A percentile compares a stretch with the other conserved stretches of the same genome.
Evolutionary conservation across 2,113 vertebrate genomes (phyloP).

Genomic region (Scomber japonicus): DNA sequence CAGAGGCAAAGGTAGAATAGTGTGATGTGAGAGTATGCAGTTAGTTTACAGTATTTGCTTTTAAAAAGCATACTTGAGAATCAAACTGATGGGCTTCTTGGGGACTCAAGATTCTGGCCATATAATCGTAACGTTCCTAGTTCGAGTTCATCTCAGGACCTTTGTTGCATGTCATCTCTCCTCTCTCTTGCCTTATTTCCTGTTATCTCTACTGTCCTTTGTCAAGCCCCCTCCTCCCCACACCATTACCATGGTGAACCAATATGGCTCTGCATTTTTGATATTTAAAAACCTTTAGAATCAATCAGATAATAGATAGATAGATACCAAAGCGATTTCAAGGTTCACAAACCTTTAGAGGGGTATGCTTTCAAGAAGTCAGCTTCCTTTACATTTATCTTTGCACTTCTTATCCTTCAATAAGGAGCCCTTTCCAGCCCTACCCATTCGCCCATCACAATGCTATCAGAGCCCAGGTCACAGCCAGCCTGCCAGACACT

Average conservation of each 20-base stretch:
- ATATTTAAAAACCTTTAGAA: conserved; percentile 2
- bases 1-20: too few species aligned
- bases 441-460: conserved; percentile 30
- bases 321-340: not conserved
- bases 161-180: not conserved
- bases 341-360: conserved; percentile 26
- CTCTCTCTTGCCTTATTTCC: too few species aligned
- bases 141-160: too few species aligned
- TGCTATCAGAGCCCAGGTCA: conserved; percentile 45
- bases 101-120: too few species aligned
- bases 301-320: not conserved
- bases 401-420: conserved; percentile 17
- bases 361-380: conserved; percentile 22
- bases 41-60: too few species aligned
- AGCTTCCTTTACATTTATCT: conserved; percentile 29
- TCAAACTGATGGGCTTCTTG: too few species aligned
- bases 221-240: too few species aligned
- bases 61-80: too few species aligned
- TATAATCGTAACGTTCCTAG: too few species aligned
- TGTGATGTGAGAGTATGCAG: too few species aligned
- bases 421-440: conserved; percentile 33
- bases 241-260: too few species aligned
- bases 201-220: too few species aligned
- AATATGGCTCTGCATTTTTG: not conserved
- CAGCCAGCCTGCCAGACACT: conserved; percentile 15